A percentile compares a stretch with the other conserved stretches of the same genome.
These are phyloP conservation scores for Laticauda laticaudata DNA, from an alignment of 2,113 vertebrate genomes.

Conservation along the genomic window DNA sequence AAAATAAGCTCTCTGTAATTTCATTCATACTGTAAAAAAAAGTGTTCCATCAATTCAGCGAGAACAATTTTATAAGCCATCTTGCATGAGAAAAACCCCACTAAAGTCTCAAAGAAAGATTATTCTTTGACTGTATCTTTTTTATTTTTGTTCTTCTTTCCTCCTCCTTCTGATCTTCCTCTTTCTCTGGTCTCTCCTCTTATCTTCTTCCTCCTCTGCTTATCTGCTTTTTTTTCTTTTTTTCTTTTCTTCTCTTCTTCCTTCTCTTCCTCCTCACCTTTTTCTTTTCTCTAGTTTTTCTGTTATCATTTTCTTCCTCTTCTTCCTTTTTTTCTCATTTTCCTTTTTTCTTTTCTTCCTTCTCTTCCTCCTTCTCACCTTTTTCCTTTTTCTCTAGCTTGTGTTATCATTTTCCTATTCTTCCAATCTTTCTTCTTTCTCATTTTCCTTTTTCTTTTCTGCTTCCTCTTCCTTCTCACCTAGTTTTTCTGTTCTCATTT, in stretches of 20 bases:
- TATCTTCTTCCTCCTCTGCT: not conserved
- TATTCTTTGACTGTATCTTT: not conserved
- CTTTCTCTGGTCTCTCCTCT: not conserved
- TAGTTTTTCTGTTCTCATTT: not conserved
- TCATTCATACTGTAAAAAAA: not conserved
- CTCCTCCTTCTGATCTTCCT: not conserved
- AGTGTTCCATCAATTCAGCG: not conserved
- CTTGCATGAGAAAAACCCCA: not conserved
- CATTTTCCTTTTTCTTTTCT: too few species aligned
- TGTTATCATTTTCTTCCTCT: too few species aligned
- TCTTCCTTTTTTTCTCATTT: not conserved
- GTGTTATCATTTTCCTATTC: not conserved
- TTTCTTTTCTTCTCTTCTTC: too few species aligned
- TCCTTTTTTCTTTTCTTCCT: too few species aligned
- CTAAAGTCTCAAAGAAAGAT: not conserved
- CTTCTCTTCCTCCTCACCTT: too few species aligned
- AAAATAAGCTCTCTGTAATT: not conserved
- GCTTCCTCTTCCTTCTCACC: not conserved
- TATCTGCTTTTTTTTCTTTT: too few species aligned
- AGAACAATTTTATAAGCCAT: not conserved
- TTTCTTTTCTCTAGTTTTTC: too few species aligned
- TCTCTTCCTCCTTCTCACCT: too few species aligned
- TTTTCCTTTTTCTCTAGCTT: too few species aligned
- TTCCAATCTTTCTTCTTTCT: too few species aligned
- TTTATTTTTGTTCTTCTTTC: not conserved